Base-by-base conservation (phyloP, 1,140 invertebrate species). In the Drosophila ambigua region DNA sequence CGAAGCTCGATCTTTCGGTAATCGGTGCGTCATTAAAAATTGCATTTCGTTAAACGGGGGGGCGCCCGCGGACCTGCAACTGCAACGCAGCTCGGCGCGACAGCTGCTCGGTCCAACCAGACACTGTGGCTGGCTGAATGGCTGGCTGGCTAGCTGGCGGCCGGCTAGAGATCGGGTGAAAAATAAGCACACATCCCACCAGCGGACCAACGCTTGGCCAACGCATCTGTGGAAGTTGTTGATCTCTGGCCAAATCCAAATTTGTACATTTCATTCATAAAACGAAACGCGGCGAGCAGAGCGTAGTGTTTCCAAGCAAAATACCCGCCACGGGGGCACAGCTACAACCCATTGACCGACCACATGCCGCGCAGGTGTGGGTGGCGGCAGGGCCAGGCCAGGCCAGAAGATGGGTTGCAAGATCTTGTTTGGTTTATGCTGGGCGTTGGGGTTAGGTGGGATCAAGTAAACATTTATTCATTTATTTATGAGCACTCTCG, bases 21-120 rank as follows among this genome's bases (percentile, higher is more conserved):
- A 72, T 77, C 71, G 63, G 59, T 75, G 63, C 82, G 83, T 81
- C 82, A 87, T 87, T 87, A 87, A 85, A 88, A 88, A 87, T 88
- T 87, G 82, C 82, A 85, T 87, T 79, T 85, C 64, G 66, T 63
- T 87, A 69, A 87, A 81, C 73, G 67, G 65, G 67, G 65, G 35
- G 35, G 35, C 35, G 68, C 82, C 71, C 73, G 63, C 77, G 55
- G 52, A 58, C 77, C 51, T 62, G 48, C 71, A 60, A 50, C 65
- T 43, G 31, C 48, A 35, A 60, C 43, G 26, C 44, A 28, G 15
- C 61, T n/a, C 51, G 41, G 13, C 61, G 15, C 51, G 41, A 39
- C 55, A 53, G n/a, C 49, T 66, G 76, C 63, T 74, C 63, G 77
- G 57, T 63, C 52, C 54, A 16, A 79, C 78, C 71, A 85, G 82